Conservation (phyloP, 2,888 invertebrate genomes). For the Drosophila rellima region DNA sequence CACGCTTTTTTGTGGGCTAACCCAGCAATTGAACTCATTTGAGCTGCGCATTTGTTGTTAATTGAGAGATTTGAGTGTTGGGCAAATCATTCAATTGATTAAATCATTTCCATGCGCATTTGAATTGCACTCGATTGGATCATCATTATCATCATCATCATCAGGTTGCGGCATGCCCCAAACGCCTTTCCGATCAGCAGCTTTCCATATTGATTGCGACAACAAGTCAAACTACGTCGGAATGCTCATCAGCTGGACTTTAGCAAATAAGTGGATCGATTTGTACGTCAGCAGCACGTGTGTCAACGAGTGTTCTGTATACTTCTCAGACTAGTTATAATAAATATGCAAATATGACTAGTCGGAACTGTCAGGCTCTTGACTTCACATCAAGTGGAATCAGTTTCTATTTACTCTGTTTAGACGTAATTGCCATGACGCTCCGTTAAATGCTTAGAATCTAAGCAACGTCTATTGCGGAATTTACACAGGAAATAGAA, state of each 20-base stretch:
- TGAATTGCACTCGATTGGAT: conserved; percentile 56
- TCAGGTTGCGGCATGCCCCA: conserved; percentile 14
- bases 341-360: conserved; percentile 17
- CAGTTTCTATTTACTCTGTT: conserved; percentile 13
- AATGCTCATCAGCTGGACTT: conserved; percentile 55
- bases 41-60: conserved; percentile 65
- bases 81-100: conserved; percentile 67
- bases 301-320: conserved; percentile 5
- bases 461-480: not conserved
- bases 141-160: conserved; percentile 29
- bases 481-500: not conserved
- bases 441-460: not conserved
- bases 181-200: conserved; percentile 14
- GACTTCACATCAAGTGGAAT: conserved; percentile 16
- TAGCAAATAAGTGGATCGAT: conserved; percentile 36
- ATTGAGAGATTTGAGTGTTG: conserved; percentile 62
- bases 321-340: not conserved
- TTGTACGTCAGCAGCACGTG: conserved; percentile 51
- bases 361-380: conserved; percentile 1
- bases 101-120: conserved; percentile 61
- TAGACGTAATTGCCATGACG: conserved; percentile 32
- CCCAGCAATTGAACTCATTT: conserved; percentile 72
- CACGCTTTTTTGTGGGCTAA: conserved; percentile 33
- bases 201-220: not conserved
- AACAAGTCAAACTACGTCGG: conserved; percentile 9